Evolutionary conservation across 2,113 vertebrate species (phyloP).

Genomic region (Morone saxatilis): DNA sequence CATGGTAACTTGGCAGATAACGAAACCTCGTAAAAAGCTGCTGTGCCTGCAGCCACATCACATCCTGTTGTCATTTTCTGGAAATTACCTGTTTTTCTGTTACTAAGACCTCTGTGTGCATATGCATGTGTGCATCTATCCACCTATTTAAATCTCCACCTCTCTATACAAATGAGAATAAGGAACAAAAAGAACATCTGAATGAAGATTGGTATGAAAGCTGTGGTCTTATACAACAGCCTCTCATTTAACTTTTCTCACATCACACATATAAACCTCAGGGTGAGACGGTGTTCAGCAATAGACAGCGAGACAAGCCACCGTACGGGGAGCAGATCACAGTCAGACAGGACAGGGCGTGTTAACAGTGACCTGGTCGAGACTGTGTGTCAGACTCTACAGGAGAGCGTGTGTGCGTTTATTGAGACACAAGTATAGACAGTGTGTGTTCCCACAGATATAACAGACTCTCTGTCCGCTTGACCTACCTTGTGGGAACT

Average conservation of each 20-base stretch:
- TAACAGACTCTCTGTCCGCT: constrained; percentile 51
- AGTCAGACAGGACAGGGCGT: constrained; percentile 66
- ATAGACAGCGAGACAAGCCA: constrained; percentile 63
- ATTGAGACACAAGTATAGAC: constrained; percentile 51
- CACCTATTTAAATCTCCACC: neutral
- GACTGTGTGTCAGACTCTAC: constrained; percentile 43
- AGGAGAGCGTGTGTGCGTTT: constrained; percentile 26
- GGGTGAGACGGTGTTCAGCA: constrained; percentile 20
- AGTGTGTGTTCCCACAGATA: constrained; percentile 75
- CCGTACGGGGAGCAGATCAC: constrained; percentile 50
- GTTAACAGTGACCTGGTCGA: constrained; percentile 42
- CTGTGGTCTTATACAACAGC: neutral
- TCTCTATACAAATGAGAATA: neutral
- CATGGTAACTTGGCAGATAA: constrained; percentile 53
- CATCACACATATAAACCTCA: constrained; percentile 41
- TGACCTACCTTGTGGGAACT: constrained; percentile 84
- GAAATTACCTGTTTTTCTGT: constrained; percentile 31
- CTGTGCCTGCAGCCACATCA: constrained; percentile 59
- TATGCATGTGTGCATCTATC: neutral
- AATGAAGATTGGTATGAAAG: neutral
- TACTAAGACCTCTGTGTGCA: neutral
- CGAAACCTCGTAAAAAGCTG: constrained; percentile 15
- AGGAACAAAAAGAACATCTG: neutral
- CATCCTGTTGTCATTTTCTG: constrained; percentile 70
- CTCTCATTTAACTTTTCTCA: neutral